Base-by-base conservation (phyloP, 2,888 invertebrate genomes). In the Acanthacorydalis orientalis region DNA sequence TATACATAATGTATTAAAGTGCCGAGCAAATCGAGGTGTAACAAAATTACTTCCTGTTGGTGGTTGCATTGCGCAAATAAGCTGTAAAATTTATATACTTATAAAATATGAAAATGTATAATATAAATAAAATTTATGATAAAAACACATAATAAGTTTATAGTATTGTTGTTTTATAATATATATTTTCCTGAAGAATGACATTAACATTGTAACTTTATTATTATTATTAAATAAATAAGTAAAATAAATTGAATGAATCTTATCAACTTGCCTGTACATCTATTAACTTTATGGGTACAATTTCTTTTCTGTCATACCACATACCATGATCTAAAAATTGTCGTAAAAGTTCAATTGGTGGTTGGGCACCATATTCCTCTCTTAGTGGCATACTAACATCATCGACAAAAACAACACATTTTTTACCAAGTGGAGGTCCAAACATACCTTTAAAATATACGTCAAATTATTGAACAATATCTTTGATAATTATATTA, bases 361-460 rank as follows among this genome's bases (percentile, higher is more conserved):
- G 90, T 0, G 95, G 93, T 63, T 95, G 93, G 0, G 93, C 92
- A 0, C 93, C 95, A 59, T 88, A 93, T 2, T 77, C 76, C 65
- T 91, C 90, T 48, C 85, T 80, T 56, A 85, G 69, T 0, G 95
- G 95, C 90, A 95, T 90, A 57, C 90, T 91, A n/a, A 96, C 78
- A 62, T 96, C 95, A 60, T 96, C 96, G 33, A 96, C 88, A 63
- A 95, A 95, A 43, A 93, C 78, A 11, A 95, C 83, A 64, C 83
- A 80, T 57, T 80, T 78, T 61, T 90, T 93, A 6, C 90, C 89
- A 43, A 92, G 75, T 0, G 92, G 91, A 1, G 95, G 93, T 0
- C 95, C 95, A 60, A 75, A 96, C 11, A 92, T 86, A 1, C 95
- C 83, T 76, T 49, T 33, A 53, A 55, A 37, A 31, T 15, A 12